Base-by-base conservation (phyloP, 2,113 vertebrate genomes). In the Peucedramus taeniatus region DNA sequence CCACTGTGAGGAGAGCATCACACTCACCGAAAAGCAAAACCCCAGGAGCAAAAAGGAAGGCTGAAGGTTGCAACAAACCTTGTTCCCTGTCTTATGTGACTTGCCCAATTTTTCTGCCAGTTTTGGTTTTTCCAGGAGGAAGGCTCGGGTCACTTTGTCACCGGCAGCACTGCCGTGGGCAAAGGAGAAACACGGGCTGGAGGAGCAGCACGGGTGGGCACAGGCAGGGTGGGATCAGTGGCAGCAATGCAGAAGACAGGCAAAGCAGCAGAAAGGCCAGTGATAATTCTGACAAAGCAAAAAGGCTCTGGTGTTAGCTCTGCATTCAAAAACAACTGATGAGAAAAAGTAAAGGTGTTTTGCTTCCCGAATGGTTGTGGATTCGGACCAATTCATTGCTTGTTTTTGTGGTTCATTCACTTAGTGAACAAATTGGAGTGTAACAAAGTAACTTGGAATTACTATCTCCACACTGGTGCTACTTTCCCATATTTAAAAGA, bases 1-100 rank as follows among this genome's bases (percentile, higher is more conserved):
- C 22, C 13, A 0, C 22, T 11, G 1, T 0, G 1, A 30, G 40
- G 44, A 26, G 44, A 23, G 26, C 1, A 4, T 20, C 39, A 2
- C 27, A 8, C 39, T 47, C 19, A 1, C 23, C 19, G 24, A 30
- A 47, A 83, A 72, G 16, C 66, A 37, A 94, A 76, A 70, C 19
- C 35, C 11, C 1, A 3, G 71, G 22, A 30, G 30, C 20, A 3
- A 59, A 51, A 75, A 27, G 9, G 61, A 35, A 45, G 44, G 57
- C 33, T 1, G 1, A 26, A 60, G n/a, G 24, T 49, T 65, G 44
- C 51, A 42, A 50, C 35, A 85, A 50, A 20, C 10, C 17, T 33
- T 2, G 5, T 13, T 61, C 56, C 42, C 47, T 23, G 23, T 42
- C 30, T 1, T 1, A 9, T 7, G 13, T 0, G 31, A 13, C 51